phyloP scores from a whole-genome alignment of 2,888 invertebrate species.

The Pilophorus perplexus region DNA sequence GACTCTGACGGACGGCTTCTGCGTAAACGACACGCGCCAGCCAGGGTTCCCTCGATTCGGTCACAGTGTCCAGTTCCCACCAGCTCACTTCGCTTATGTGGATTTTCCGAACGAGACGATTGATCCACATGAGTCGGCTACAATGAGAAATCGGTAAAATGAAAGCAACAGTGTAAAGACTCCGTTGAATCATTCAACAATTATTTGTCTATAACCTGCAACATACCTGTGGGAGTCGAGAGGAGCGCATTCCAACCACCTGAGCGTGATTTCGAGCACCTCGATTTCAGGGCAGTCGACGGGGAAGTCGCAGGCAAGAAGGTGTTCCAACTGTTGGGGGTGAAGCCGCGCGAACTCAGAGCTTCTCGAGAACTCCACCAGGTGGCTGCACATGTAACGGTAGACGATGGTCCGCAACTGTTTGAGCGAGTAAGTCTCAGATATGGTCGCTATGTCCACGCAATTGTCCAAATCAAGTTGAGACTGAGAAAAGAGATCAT shows the following conservation, averaged over 20 bases:
- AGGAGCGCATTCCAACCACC: conserved; percentile 56
- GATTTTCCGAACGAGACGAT: conserved; percentile 55
- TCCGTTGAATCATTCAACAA: too few species aligned
- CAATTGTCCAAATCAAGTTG: conserved; percentile 69
- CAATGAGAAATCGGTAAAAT: too few species aligned
- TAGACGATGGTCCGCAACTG: conserved; percentile 61
- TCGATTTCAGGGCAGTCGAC: conserved; percentile 66
- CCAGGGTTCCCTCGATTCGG: conserved; percentile 51
- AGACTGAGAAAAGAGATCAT: conserved; percentile 53
- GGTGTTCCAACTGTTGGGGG: conserved; percentile 60
- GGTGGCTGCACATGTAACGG: conserved; percentile 63
- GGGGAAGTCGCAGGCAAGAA: conserved; percentile 65
- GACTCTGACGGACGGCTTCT: conserved; percentile 52
- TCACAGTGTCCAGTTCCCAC: conserved; percentile 51
- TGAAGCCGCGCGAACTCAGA: conserved; percentile 62
- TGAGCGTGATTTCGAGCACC: conserved; percentile 60
- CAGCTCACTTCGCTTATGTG: conserved; percentile 56
- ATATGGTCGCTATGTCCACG: conserved; percentile 67
- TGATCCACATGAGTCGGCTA: conserved; percentile 51
- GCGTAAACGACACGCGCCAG: conserved; percentile 53
- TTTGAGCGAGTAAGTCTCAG: conserved; percentile 65
- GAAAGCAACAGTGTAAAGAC: too few species aligned
- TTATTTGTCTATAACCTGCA: too few species aligned
- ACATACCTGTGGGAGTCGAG: conserved; percentile 34
- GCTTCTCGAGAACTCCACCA: conserved; percentile 61